Evolutionary conservation across 2,113 vertebrate genomes (phyloP), one percentile per base, ranked within the genome.

Genomic region (Anhinga rufa): DNA sequence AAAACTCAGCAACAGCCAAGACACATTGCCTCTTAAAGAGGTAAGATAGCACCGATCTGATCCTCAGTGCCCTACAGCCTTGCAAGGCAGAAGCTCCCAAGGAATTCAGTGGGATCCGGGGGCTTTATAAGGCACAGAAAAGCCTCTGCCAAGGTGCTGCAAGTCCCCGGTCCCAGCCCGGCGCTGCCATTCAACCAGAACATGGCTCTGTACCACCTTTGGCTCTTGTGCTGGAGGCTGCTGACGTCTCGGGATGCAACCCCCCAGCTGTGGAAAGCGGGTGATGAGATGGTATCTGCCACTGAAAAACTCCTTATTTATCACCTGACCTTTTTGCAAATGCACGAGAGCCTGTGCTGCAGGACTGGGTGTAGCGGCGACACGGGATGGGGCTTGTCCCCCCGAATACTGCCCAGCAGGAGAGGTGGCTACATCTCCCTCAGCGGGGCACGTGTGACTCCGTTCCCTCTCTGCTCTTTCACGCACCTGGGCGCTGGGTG

Each of bases 391-490:
- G 77, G 7, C 8, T 15, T 19, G 42, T 3, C 12, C 57, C 49
- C 34, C 25, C 2, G 20, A 14, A 2, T 7, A 1, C 26, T 17
- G 66, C 17, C 60, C 32, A 31, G 52, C 21, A 3, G 85, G 40
- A 61, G 44, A 16, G 54, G 34, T 2, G 2, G 0, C 40, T 10
- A n/a, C 42, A 10, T 20, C 61, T 77, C 69, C 15, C 1, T 49
- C 66, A 49, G 26, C 7, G 0, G 1, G 2, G 76, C 31, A 14
- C 14, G 14, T 10, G 70, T 0, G 4, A 0, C 75, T 14, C 64
- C 2, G 0, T 17, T 10, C 29, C 31, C 44, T 12, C 44, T 26
- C 16, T 11, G 34, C 36, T 25, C 36, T 25, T 3, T 3, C 52
- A 0, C 17, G 9, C 51, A 3, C 8, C 61, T 0, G 46, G 54